These are phyloP conservation scores for Brassicogethes aeneus DNA, from an alignment of 2,888 invertebrate species.

Conservation along the genomic window DNA sequence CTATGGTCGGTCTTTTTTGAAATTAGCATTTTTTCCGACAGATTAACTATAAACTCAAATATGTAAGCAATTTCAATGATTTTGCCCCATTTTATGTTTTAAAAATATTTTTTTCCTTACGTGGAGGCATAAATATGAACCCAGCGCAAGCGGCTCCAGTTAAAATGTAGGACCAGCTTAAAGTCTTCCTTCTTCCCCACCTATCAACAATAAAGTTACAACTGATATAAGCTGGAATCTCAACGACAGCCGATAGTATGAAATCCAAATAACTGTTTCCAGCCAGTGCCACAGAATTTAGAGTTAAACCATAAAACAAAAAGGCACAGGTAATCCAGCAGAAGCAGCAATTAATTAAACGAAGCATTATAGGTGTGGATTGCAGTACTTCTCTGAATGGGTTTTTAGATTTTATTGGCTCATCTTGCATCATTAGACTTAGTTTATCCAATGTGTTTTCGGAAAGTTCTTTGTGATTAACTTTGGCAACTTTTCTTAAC, in stretches of 20 bases:
- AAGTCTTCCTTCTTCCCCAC: conserved; percentile 54
- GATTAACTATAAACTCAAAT: too few species aligned
- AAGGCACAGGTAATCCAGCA: conserved; percentile 75
- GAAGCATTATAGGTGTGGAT: conserved; percentile 45
- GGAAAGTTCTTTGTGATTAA: conserved; percentile 44
- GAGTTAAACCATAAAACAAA: conserved; percentile 71
- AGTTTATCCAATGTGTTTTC: conserved; percentile 32
- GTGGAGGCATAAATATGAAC: conserved; percentile 49
- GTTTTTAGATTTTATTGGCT: conserved; percentile 14
- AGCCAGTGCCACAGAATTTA: conserved; percentile 67
- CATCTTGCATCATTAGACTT: conserved; percentile 8
- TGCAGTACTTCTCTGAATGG: conserved; percentile 42
- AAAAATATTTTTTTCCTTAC: too few species aligned
- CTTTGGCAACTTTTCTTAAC: conserved; percentile 51
- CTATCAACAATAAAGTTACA: conserved; percentile 55
- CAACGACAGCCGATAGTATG: conserved; percentile 56
- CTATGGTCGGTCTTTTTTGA: too few species aligned
- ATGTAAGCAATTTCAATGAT: too few species aligned
- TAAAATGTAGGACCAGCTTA: conserved; percentile 52
- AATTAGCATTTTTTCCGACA: too few species aligned
- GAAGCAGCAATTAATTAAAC: conserved; percentile 58
- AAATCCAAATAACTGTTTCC: conserved; percentile 73
- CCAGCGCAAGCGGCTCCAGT: conserved; percentile 52
- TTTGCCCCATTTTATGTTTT: too few species aligned
- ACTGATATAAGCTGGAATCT: conserved; percentile 63